phyloP scores from a whole-genome alignment of 2,113 vertebrate species.

The Philantomba maxwellii region DNA sequence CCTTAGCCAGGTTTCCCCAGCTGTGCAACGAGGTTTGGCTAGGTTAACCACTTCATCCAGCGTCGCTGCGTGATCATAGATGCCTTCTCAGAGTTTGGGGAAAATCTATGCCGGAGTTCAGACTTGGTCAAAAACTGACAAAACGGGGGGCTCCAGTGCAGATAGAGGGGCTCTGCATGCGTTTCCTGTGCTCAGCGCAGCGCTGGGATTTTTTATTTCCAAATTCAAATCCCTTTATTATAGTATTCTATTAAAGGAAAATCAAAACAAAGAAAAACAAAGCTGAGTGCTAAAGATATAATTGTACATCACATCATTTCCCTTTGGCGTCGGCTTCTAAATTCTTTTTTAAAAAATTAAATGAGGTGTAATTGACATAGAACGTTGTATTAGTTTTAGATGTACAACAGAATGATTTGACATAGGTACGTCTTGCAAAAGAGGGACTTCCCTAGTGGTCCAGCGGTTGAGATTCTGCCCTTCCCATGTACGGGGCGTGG shows the following conservation, averaged over 20 bases:
- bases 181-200: rapidly evolving
- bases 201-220: neutral
- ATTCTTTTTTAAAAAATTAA: neutral
- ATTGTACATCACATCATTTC: slow-evolving; percentile 52
- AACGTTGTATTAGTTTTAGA: rapidly evolving
- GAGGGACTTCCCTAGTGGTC: neutral
- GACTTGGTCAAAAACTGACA: neutral
- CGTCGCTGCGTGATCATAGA: rapidly evolving
- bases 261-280: slow-evolving; percentile 67
- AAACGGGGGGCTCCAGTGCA: neutral
- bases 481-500: neutral
- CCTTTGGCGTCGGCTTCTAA: slow-evolving; percentile 68
- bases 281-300: slow-evolving; percentile 52
- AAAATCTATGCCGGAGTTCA: neutral
- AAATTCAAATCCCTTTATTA: neutral
- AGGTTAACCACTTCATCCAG: neutral
- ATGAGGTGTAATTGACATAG: neutral
- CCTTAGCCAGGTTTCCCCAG: neutral
- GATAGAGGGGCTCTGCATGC: rapidly evolving
- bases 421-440: rapidly evolving
- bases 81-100: neutral
- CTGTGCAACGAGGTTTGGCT: neutral
- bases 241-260: slow-evolving; percentile 35
- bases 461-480: neutral
- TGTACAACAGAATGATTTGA: neutral